These are phyloP conservation scores for Lepidostoma basale DNA, from an alignment of 1,140 invertebrate genomes.

Conservation along the genomic window DNA sequence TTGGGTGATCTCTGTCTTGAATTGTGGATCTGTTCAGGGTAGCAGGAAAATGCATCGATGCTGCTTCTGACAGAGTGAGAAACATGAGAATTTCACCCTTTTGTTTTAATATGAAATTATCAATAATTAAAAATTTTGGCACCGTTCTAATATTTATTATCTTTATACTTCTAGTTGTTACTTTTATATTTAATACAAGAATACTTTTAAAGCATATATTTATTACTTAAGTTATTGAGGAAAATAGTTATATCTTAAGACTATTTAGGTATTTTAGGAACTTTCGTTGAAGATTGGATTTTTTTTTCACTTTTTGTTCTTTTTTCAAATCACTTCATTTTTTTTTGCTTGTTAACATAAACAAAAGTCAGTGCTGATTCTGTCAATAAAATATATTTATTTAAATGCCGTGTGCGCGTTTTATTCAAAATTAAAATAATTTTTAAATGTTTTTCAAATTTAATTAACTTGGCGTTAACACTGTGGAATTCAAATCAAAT, in stretches of 20 bases:
- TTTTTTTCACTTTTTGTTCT: slow-evolving; percentile 32
- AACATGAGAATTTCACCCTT: slow-evolving; percentile 28
- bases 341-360: no score
- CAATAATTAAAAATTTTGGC: slow-evolving; percentile 1
- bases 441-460: no score
- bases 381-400: no score
- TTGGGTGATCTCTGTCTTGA: slow-evolving; percentile 20
- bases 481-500: no score
- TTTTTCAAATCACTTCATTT: slow-evolving; percentile 1
- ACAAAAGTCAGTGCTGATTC: no score
- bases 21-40: slow-evolving; percentile 1
- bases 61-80: slow-evolving; percentile 28
- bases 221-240: slow-evolving; percentile 19
- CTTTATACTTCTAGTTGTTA: slow-evolving; percentile 16
- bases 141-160: slow-evolving; percentile 18
- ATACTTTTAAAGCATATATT: slow-evolving; percentile 26
- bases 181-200: slow-evolving; percentile 20
- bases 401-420: no score
- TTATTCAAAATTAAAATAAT: no score
- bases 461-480: no score
- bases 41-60: slow-evolving; percentile 40
- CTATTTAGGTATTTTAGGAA: slow-evolving; percentile 63
- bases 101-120: not conserved
- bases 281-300: slow-evolving; percentile 56
- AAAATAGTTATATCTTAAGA: slow-evolving; percentile 50